A percentile compares a stretch with the other conserved stretches of the same genome.
These are phyloP conservation scores for Limnothrissa miodon DNA, from an alignment of 2,113 vertebrate species.

Conservation along the genomic window DNA sequence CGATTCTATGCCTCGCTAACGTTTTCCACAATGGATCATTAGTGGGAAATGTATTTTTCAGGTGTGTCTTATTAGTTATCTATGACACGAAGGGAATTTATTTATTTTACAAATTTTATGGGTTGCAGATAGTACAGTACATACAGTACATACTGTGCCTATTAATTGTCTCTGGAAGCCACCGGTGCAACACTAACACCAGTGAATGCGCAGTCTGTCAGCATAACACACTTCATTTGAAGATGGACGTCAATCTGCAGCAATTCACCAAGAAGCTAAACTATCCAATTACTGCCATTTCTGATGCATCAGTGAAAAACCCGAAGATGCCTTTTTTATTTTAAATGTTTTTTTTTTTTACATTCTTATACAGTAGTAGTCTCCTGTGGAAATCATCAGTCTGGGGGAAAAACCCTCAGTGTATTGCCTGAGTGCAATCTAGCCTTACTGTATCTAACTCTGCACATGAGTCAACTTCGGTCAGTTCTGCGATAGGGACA, in stretches of 20 bases:
- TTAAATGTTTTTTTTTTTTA: not conserved
- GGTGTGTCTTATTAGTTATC: not conserved
- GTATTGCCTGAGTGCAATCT: not conserved
- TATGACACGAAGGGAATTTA: conserved; percentile 18
- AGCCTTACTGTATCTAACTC: not conserved
- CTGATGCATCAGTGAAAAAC: not conserved
- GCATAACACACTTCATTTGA: not conserved
- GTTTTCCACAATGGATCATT: not conserved
- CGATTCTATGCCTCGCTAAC: not conserved
- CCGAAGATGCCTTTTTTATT: conserved; percentile 12
- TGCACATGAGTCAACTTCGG: no score
- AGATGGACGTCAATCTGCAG: not conserved
- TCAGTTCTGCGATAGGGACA: not conserved
- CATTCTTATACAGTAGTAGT: not conserved
- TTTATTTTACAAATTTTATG: conserved; percentile 4
- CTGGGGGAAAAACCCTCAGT: not conserved
- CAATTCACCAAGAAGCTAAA: not conserved
- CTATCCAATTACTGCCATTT: not conserved
- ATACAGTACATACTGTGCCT: not conserved
- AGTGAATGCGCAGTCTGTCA: not conserved
- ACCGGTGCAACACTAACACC: not conserved
- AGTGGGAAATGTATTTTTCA: not conserved
- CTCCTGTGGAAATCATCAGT: not conserved
- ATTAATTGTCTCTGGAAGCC: not conserved
- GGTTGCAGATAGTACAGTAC: no score